Base-by-base conservation (phyloP, 2,888 invertebrate genomes). In the Phaedon cochleariae region DNA sequence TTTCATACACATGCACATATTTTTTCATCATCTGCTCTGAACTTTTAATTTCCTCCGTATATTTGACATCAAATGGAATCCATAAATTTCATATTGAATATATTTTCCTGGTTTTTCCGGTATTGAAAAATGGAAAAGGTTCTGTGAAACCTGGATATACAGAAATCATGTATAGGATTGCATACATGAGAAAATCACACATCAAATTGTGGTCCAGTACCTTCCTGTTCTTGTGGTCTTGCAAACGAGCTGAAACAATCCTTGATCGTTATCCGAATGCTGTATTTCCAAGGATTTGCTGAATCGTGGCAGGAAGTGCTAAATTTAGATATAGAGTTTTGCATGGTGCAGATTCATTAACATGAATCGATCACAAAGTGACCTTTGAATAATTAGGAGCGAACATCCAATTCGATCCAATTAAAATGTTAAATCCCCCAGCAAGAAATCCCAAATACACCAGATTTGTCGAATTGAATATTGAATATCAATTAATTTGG, bases 301-400 rank as follows among this genome's bases (percentile, higher is more conserved):
- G 2, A 41, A 41, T 41, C 41, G 4, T 41, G 41, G 6, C 34
- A 10, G 34, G 4, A 15, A 41, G 41, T 41, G 41, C 41, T 41
- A n/a, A 37, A 59, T 59, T 52, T 51, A 59, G 37, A 52, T 31
- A 22, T 59, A 59, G 52, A 41, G 10, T 52, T 59, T 61, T 61
- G 54, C 61, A 61, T 53, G 46, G 31, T 53, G 52, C 45, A 60
- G 54, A 45, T 53, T 61, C 61, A 61, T 53, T 61, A 61, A 53
- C 46, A 45, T 54, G n/a, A 46, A 61, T 61, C 61, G 61, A 61
- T 61, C 46, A 7, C 9, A 20, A 21, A 61, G 29, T 54, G 46
- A 61, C 61, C 60, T 60, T 31, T 46, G 26, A 26, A 26, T 41
- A 45, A 62, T 48, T 58, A 48, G 26, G 51, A 52, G 18, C 41